phyloP scores from a whole-genome alignment of 2,113 vertebrate genomes.

The Prunella himalayana region DNA sequence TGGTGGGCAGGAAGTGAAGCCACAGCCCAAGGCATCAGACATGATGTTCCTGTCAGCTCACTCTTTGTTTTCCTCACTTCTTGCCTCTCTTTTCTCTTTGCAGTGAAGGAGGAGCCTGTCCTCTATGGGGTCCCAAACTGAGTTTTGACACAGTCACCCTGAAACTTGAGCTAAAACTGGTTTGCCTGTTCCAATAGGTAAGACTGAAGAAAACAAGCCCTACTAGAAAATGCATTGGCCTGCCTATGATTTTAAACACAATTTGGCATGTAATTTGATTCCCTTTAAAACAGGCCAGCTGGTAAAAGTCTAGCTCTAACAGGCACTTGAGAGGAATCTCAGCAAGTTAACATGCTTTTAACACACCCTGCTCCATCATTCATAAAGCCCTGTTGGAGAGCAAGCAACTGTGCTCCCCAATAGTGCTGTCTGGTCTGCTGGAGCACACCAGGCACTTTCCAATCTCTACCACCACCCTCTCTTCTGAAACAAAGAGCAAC shows the following conservation, averaged over 20 bases:
- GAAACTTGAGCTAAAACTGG: background rate
- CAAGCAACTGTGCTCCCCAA: background rate
- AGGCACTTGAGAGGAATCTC: background rate
- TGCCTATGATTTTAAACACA: background rate
- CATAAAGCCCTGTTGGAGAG: background rate
- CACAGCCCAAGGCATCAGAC: background rate
- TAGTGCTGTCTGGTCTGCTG: background rate
- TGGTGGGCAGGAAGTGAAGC: background rate
- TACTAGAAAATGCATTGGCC: background rate
- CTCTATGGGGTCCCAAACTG: background rate
- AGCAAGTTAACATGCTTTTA: background rate
- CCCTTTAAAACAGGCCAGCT: background rate
- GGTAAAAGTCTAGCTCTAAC: background rate
- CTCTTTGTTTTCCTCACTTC: background rate
- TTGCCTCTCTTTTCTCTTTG: background rate
- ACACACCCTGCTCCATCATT: background rate
- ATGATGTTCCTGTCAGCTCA: background rate
- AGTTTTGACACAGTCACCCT: background rate
- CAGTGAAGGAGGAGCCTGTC: background rate
- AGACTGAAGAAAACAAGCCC: background rate
- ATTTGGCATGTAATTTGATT: background rate
- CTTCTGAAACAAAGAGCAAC: background rate
- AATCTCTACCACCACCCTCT: background rate
- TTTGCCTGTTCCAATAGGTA: background rate
- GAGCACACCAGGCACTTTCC: background rate